Evolutionary conservation across 2,888 invertebrate species (phyloP), one percentile per base, ranked within the genome.

Genomic region (Agriopis marginaria): DNA sequence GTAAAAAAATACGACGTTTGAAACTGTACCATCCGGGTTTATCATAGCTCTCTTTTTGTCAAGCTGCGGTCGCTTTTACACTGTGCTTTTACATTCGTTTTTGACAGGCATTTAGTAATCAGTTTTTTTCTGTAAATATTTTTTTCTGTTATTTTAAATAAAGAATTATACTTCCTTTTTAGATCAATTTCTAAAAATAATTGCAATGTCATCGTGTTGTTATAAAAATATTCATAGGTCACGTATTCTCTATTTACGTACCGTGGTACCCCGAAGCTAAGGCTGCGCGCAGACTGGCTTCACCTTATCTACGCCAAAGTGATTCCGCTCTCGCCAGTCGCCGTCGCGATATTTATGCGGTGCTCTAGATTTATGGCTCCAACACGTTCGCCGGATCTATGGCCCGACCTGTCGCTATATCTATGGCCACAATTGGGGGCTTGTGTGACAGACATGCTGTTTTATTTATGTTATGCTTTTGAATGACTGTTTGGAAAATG

Each of bases 221-320:
- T 23, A 23, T 23, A 23, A 23, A 23, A 23, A 23, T 23, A 23
- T 23, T 23, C 17, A 23, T 23, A 23, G 0, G 17, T 23, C 17
- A 54, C 0, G 56, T 56, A 63, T 63, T 68, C 63, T 32, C 72
- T 23, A 64, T 64, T 67, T 7, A 42, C 68, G 79, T 72, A 69
- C 77, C 80, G 63, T 53, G 68, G 68, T 50, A 74, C 71, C 60
- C 45, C 63, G 71, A 65, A 69, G 66, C 71, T 77, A 79, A 79
- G 76, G 79, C 79, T 71, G 76, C 77, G 70, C 75, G 76, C 75
- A 75, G 80, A 80, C 83, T 82, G 77, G 80, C 84, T 82, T 79
- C 84, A 85, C 85, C 83, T 88, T 89, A 89, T 88, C 88, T 86
- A 70, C 74, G 82, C 75, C 82, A 82, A 88, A 89, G 86, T 89